These are phyloP conservation scores for Lepidurus packardi DNA, from an alignment of 1,140 invertebrate species.

Conservation along the genomic window DNA sequence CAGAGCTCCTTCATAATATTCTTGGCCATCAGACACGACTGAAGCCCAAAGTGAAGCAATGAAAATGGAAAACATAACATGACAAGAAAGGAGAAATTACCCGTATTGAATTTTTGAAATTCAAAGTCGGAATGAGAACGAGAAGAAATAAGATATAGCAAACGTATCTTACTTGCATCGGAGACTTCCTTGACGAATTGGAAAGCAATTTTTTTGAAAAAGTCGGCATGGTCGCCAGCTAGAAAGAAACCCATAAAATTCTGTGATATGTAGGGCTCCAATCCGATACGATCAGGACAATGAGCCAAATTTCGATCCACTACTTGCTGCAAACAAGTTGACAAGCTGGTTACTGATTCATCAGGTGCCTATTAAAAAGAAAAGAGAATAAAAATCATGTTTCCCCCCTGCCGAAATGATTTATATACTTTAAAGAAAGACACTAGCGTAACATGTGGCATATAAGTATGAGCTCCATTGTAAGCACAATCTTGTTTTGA, in stretches of 20 bases:
- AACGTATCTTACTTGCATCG: slow-evolving; percentile 57
- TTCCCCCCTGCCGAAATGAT: background rate
- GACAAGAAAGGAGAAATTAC: background rate
- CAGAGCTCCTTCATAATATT: slow-evolving; percentile 58
- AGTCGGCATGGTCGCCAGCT: slow-evolving; percentile 65
- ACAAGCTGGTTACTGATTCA: background rate
- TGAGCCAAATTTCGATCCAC: slow-evolving; percentile 53
- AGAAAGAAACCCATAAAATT: slow-evolving; percentile 85
- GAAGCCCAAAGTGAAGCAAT: slow-evolving; percentile 38
- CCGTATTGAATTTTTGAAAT: background rate
- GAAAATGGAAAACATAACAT: slow-evolving; percentile 27
- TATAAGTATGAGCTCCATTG: slow-evolving; percentile 82
- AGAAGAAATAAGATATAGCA: slow-evolving; percentile 30
- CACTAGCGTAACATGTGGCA: slow-evolving; percentile 81
- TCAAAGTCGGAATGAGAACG: background rate
- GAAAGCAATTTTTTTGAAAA: slow-evolving; percentile 65
- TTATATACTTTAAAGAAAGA: slow-evolving; percentile 74
- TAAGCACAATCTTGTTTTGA: slow-evolving; percentile 67
- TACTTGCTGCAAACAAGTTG: slow-evolving; percentile 57
- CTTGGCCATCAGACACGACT: slow-evolving; percentile 58
- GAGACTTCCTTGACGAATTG: slow-evolving; percentile 70
- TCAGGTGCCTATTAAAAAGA: slow-evolving; percentile 30
- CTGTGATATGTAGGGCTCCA: slow-evolving; percentile 73
- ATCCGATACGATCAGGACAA: slow-evolving; percentile 55
- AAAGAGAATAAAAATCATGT: slow-evolving; percentile 30